Evolutionary conservation across 2,797 vertebrate species (phyloP), one percentile per base, ranked within the genome.

Genomic region (Acrossocheilus wenchowensis): DNA sequence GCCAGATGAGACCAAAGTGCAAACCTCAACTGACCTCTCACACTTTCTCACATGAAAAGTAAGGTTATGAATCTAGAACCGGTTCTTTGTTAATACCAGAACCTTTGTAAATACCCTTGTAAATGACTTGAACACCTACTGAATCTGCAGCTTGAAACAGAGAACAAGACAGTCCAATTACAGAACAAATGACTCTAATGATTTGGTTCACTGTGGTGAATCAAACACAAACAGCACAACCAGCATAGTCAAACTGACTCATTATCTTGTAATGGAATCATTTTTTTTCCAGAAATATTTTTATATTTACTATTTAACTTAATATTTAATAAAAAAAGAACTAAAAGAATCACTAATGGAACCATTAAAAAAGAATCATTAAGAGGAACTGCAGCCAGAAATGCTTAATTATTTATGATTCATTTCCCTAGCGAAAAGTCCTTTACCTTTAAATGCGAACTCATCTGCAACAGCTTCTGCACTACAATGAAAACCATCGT

Each of bases 401-500:
- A 17, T 41, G 17, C 34, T 71, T 41, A 71, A 71, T 41, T 39
- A 66, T 66, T 36, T 71, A 41, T 34, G 62, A 30, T 71, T 71
- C 0, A 23, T 66, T 66, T 66, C 30, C 64, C 92, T 91, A 92
- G 89, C 86, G 92, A 91, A 90, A 90, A 92, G 50, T 81, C 68
- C 17, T 72, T 84, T 89, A 64, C 78, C 86, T 85, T 86, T 86
- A 74, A 88, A 84, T 72, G 74, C 72, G 71, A 83, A 85, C 84
- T 88, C 83, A 91, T 89, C 91, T 90, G 81, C 43, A 45, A 19
- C 89, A 91, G 88, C 90, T 89, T 90, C 89, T 93, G 86, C 85
- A 92, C 94, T 94, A 90, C 93, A 93, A 84, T 93, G 93, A 93
- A 94, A 95, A 95, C 93, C 90, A 91, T 93, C 72, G 78, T 92